These are phyloP conservation scores for Hypomecis punctinalis DNA, from an alignment of 2,888 invertebrate genomes.

Conservation along the genomic window DNA sequence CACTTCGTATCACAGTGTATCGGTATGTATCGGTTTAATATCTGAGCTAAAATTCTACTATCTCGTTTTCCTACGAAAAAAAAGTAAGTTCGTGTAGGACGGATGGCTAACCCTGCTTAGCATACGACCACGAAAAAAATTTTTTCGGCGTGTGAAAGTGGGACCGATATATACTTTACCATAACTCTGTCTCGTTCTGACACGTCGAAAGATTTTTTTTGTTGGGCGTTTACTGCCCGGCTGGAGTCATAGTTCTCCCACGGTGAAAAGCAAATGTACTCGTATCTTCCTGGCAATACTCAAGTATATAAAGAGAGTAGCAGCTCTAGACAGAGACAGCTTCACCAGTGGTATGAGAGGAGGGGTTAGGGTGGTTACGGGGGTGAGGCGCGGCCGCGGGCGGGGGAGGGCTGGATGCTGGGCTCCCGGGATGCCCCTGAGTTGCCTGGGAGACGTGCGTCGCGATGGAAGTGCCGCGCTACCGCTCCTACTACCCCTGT, in stretches of 20 bases:
- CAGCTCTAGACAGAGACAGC: conserved; percentile 32
- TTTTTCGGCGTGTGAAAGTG: too few relatives aligned
- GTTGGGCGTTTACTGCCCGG: too few relatives aligned
- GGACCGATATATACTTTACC: too few relatives aligned
- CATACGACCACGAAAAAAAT: too few relatives aligned
- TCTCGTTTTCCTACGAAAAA: too few relatives aligned
- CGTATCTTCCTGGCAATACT: conserved; percentile 15
- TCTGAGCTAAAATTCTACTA: too few relatives aligned
- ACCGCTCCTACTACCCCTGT: conserved; percentile 81
- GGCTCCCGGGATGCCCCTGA: conserved; percentile 54
- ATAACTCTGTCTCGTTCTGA: too few relatives aligned
- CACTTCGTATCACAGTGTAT: too few relatives aligned
- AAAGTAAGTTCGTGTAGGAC: too few relatives aligned
- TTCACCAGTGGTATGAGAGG: conserved; percentile 39
- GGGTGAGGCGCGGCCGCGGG: conserved; percentile 29
- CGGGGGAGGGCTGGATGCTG: conserved; percentile 51
- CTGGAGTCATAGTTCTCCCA: not conserved
- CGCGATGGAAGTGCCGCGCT: conserved; percentile 83
- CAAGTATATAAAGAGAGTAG: conserved; percentile 21
- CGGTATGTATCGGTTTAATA: too few relatives aligned
- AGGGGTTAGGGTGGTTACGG: conserved; percentile 9
- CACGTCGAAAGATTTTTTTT: too few relatives aligned
- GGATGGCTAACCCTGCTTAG: too few relatives aligned
- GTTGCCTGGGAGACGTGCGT: conserved; percentile 81
- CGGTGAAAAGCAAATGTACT: not conserved